Conservation (phyloP, 1,140 invertebrate species). For the Dinothrombium tinctorium region DNA sequence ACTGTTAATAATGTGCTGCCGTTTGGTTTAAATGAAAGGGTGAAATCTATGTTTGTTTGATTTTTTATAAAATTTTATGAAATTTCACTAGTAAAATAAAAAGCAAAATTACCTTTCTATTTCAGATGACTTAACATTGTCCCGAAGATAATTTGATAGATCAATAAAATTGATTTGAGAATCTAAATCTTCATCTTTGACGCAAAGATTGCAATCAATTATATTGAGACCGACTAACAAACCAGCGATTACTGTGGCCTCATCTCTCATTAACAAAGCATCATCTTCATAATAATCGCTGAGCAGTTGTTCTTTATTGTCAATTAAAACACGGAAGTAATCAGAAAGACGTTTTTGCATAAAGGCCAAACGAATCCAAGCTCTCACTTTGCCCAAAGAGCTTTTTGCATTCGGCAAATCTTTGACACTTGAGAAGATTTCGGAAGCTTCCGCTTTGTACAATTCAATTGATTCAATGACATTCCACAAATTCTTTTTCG, state of each 20-base stretch:
- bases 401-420: constrained; percentile 87
- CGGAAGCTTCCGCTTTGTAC: constrained; percentile 60
- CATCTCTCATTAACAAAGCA: constrained; percentile 83
- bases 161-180: constrained; percentile 23
- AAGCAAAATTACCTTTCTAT: constrained; percentile 2
- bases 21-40: too few relatives aligned
- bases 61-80: too few relatives aligned
- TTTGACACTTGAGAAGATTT: constrained; percentile 75
- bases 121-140: background rate
- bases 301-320: constrained; percentile 58
- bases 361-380: constrained; percentile 74
- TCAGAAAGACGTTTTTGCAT: constrained; percentile 95
- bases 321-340: constrained; percentile 74
- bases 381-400: constrained; percentile 60
- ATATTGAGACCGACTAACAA: constrained; percentile 86
- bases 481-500: constrained; percentile 86
- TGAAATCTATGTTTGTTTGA: too few relatives aligned
- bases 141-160: constrained; percentile 11
- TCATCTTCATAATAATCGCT: constrained; percentile 83
- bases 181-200: constrained; percentile 94
- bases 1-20: too few relatives aligned
- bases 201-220: constrained; percentile 94
- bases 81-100: constrained; percentile 3
- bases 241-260: constrained; percentile 76
- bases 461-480: constrained; percentile 79